Percentiles rank a stretch among this genome's conserved stretches.
phyloP scores from a whole-genome alignment of 2,797 vertebrate species.

The Gobionotothen gibberifrons region DNA sequence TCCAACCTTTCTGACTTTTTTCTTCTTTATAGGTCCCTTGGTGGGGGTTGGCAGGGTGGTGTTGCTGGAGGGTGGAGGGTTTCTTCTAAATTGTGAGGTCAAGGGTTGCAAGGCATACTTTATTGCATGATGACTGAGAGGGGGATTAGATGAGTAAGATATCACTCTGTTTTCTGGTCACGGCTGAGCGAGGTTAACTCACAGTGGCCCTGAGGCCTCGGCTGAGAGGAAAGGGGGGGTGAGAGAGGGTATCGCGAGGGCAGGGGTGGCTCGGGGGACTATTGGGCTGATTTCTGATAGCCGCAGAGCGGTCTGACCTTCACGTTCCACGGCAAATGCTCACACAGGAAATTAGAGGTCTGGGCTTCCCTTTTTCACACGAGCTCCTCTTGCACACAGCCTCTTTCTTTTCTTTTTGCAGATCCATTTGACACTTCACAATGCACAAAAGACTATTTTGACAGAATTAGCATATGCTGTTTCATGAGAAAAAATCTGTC shows the following conservation, averaged over 20 bases:
- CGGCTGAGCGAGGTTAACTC: constrained; percentile 82
- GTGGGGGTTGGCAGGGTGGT: constrained; percentile 54
- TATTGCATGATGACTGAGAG: constrained; percentile 82
- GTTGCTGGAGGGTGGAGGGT: constrained; percentile 50
- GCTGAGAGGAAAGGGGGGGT: constrained; percentile 57
- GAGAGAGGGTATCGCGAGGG: constrained; percentile 73
- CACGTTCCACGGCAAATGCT: constrained; percentile 69
- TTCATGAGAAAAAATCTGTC: constrained; percentile 17
- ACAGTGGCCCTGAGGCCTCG: constrained; percentile 72
- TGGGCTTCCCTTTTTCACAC: constrained; percentile 82
- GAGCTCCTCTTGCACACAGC: constrained; percentile 68
- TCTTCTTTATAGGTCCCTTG: constrained; percentile 40
- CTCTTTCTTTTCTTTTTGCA: constrained; percentile 57
- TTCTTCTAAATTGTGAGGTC: constrained; percentile 70
- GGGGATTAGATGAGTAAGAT: constrained; percentile 85
- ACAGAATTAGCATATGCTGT: constrained; percentile 55
- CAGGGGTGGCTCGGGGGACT: constrained; percentile 80
- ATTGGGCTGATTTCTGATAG: constrained; percentile 80
- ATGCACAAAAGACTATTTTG: constrained; percentile 47
- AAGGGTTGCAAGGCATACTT: constrained; percentile 80
- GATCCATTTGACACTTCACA: constrained; percentile 54
- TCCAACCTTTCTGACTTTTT: constrained; percentile 38
- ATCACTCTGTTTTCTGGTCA: constrained; percentile 83
- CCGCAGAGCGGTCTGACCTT: constrained; percentile 75
- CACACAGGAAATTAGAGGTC: constrained; percentile 85